Conservation (phyloP, 2,113 vertebrate genomes). For the Thymallus thymallus region DNA sequence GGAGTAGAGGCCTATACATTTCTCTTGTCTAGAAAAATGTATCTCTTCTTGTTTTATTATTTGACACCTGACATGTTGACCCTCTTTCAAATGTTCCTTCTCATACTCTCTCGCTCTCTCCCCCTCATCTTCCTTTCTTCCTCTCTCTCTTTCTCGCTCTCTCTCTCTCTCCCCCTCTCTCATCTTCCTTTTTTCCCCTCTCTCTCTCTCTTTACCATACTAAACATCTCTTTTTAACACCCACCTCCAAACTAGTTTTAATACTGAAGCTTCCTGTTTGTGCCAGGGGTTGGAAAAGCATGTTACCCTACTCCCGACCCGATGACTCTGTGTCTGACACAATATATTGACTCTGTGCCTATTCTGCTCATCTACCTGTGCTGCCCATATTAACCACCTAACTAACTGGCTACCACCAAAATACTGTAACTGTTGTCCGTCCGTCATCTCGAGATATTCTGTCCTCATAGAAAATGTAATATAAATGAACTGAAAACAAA, state of each 20-base stretch:
- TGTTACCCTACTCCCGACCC: constrained; percentile 43
- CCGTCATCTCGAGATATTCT: constrained; percentile 56
- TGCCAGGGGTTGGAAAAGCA: constrained; percentile 62
- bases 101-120: background rate
- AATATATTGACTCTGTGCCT: background rate
- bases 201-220: background rate
- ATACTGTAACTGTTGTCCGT: constrained; percentile 58
- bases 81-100: background rate
- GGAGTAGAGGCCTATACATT: constrained; percentile 1
- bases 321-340: background rate
- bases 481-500: constrained; percentile 45
- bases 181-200: too few species aligned
- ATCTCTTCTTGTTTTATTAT: background rate
- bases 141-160: background rate
- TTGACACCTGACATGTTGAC: background rate
- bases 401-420: constrained; percentile 45
- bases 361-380: background rate
- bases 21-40: background rate
- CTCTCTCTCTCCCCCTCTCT: background rate
- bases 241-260: background rate
- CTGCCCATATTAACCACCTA: constrained; percentile 21
- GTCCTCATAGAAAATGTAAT: constrained; percentile 53
- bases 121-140: background rate
- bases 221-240: background rate
- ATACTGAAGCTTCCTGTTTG: background rate